phyloP scores from a whole-genome alignment of 2,113 vertebrate genomes.

The Alces alces region DNA sequence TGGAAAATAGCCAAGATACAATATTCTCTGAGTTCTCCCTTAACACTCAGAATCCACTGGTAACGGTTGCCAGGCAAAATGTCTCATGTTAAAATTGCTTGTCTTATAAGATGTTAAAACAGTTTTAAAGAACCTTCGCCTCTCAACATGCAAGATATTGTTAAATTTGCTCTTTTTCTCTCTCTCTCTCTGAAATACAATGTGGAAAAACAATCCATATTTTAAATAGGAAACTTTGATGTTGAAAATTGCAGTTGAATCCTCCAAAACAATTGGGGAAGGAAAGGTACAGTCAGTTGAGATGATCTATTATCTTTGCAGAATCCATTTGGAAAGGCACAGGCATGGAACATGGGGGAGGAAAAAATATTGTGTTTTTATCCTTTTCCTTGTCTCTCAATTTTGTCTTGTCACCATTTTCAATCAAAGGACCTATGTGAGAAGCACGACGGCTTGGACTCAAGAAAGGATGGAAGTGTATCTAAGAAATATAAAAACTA shows the following conservation, averaged over 20 bases:
- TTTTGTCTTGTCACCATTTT: conserved; percentile 38
- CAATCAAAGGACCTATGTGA: background rate
- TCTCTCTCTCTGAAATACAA: background rate
- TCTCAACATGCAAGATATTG: background rate
- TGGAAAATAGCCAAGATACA: conserved; percentile 38
- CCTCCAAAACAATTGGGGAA: background rate
- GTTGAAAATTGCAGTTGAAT: background rate
- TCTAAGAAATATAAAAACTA: background rate
- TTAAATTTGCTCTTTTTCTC: background rate
- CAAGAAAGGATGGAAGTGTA: background rate
- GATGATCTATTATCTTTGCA: background rate
- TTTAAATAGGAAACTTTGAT: background rate
- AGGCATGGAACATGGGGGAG: background rate
- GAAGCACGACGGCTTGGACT: background rate
- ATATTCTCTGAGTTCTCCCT: conserved; percentile 27
- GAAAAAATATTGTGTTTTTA: background rate
- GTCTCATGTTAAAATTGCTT: conserved; percentile 24
- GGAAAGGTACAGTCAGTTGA: accelerated
- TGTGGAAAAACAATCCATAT: background rate
- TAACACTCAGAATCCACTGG: background rate
- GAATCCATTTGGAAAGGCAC: background rate
- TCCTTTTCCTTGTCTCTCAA: background rate
- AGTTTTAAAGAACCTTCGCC: background rate
- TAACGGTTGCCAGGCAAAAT: conserved; percentile 56
- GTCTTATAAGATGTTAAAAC: background rate